Evolutionary conservation across 2,888 invertebrate species (phyloP).

Genomic region (Sarcophaga variegata): DNA sequence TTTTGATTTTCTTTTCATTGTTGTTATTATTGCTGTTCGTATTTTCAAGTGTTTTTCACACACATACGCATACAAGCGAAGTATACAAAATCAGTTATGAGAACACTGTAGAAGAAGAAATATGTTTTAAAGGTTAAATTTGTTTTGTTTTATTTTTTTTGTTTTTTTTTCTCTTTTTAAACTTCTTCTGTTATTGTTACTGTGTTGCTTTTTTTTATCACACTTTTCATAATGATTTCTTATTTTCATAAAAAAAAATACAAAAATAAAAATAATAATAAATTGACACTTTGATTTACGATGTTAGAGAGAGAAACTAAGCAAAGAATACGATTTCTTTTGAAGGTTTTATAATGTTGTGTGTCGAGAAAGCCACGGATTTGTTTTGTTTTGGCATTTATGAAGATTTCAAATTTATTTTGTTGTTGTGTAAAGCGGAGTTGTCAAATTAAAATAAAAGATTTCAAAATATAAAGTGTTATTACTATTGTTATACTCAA

Average conservation of each 20-base stretch:
- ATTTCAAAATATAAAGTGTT: background rate
- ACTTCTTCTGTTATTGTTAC: conserved; percentile 12
- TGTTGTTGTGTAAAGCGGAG: background rate
- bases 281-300: conserved; percentile 68
- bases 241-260: conserved; percentile 39
- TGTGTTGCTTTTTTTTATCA: background rate
- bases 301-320: conserved; percentile 37
- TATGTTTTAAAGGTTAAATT: conserved; percentile 46
- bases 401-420: background rate
- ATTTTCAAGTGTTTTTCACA: conserved; percentile 37
- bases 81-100: background rate
- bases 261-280: conserved; percentile 28
- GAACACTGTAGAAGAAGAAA: background rate
- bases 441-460: conserved; percentile 28
- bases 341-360: background rate
- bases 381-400: conserved; percentile 1
- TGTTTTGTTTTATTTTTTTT: conserved; percentile 11
- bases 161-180: background rate
- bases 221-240: background rate
- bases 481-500: background rate
- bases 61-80: conserved; percentile 6
- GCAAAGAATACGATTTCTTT: conserved; percentile 15
- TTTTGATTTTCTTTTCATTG: conserved; percentile 29
- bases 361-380: background rate
- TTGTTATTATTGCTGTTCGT: conserved; percentile 1